Evolutionary conservation across 2,888 invertebrate genomes (phyloP).

Genomic region (Tanytarsus gracilentus): DNA sequence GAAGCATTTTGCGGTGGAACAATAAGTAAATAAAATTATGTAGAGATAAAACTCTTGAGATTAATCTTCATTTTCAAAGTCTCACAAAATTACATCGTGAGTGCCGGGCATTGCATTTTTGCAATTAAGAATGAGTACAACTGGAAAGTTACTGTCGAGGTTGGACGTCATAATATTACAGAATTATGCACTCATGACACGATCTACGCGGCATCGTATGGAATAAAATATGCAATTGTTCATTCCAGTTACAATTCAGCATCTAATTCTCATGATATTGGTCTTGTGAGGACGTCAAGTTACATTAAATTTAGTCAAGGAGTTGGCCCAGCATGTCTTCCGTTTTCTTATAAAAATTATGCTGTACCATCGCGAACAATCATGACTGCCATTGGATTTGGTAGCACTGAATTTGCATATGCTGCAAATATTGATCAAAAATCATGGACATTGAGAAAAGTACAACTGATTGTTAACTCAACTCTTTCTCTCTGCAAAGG

Average conservation of each 20-base stretch:
- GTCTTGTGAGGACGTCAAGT: not conserved
- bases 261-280: not conserved
- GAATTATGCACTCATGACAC: not conserved
- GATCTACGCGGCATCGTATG: not conserved
- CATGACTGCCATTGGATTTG: not conserved
- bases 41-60: not conserved
- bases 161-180: not conserved
- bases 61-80: not conserved
- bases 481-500: not conserved
- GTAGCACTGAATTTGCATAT: not conserved
- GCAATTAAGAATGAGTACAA: not conserved
- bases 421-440: not conserved
- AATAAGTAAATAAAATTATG: not conserved
- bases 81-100: not conserved
- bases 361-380: not conserved
- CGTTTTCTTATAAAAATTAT: not conserved
- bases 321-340: not conserved
- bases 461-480: not conserved
- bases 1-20: not conserved
- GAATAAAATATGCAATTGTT: not conserved
- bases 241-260: not conserved
- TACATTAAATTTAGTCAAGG: conserved; percentile 2
- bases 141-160: not conserved
- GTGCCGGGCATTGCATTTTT: not conserved
- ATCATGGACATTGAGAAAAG: not conserved